Base-by-base conservation (phyloP, 64 coral and sea anemone species). In the Montipora capricornis region DNA sequence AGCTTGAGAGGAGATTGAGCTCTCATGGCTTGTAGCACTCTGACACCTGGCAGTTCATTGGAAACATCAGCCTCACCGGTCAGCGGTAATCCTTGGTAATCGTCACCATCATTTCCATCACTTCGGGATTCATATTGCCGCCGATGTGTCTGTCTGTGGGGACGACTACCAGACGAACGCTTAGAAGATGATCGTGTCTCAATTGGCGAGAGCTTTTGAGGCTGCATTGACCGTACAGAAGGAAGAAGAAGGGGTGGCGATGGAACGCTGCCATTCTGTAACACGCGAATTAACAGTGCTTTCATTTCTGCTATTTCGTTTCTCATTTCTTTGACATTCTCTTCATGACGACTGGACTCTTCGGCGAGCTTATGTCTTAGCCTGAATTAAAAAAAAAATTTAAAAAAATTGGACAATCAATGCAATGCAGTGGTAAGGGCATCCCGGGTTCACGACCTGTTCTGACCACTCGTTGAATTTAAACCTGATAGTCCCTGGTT, bases 271-370 rank as follows among this genome's bases (percentile, higher is more conserved):
- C 78, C 52, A 13, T 50, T 68, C 58, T 95, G 82, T 1, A 79
- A 77, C 76, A 92, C 71, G 48, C 90, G 89, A 26, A 92, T 44
- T 52, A 95, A 60, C 83, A 95, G 52, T 24, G 82, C 76, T 48
- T 95, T 95, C 94, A 95, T 75, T 53, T 95, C 94, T 19, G 94
- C 94, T 14, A 95, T 85, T 47, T 95, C 94, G 24, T 78, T 89
- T 79, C 89, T 87, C 89, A 95, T 92, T 59, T 95, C 94, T 45
- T 91, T 20, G 19, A 91, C 79, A 61, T 60, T 92, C 71, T 95
- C 62, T 13, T 95, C 90, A 26, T 95, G 90, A 2, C 75, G 94
- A 16, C 79, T 76, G 61, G 89, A 91, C 44, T 87, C 82, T 44
- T 92, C 71, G 74, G 74, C 51, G 16, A 95, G 49, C 51, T 95